Conservation (phyloP, 2,113 vertebrate species). For the Cryptomyrus ogoouensis region DNA sequence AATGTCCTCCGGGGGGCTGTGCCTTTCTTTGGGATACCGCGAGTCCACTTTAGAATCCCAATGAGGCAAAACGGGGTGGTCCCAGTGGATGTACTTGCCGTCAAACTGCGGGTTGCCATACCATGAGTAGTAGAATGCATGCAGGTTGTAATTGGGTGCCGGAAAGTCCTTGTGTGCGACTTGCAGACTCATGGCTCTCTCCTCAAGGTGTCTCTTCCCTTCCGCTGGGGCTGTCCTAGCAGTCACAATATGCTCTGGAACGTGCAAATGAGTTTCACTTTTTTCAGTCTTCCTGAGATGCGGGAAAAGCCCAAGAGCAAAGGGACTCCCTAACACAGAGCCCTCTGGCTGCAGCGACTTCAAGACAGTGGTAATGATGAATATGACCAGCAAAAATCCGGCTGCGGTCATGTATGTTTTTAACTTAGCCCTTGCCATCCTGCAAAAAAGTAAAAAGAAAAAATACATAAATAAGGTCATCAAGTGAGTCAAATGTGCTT, state of each 20-base stretch:
- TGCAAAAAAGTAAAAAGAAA: slow-evolving; percentile 25
- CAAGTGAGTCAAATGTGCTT: background rate
- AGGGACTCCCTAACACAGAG: slow-evolving; percentile 61
- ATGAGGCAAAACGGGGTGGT: slow-evolving; percentile 80
- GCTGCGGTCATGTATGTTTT: slow-evolving; percentile 74
- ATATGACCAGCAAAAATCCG: slow-evolving; percentile 73
- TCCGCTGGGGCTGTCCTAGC: slow-evolving; percentile 35
- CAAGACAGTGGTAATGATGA: slow-evolving; percentile 75
- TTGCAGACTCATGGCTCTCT: slow-evolving; percentile 43
- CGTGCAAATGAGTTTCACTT: slow-evolving; percentile 29
- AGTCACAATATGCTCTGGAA: slow-evolving; percentile 34
- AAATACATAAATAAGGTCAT: background rate
- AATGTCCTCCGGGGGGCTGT: slow-evolving; percentile 86
- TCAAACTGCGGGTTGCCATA: slow-evolving; percentile 87
- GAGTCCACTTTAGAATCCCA: slow-evolving; percentile 86
- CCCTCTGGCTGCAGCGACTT: slow-evolving; percentile 75
- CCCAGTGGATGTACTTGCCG: slow-evolving; percentile 93
- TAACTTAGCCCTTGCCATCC: slow-evolving; percentile 85
- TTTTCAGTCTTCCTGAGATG: slow-evolving; percentile 54
- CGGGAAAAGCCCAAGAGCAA: slow-evolving; percentile 62
- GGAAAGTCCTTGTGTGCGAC: slow-evolving; percentile 55
- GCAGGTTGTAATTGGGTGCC: slow-evolving; percentile 83
- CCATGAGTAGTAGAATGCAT: slow-evolving; percentile 92
- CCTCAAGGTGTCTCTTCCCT: slow-evolving; percentile 40
- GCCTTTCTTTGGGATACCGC: slow-evolving; percentile 77